Evolutionary conservation across 2,113 vertebrate genomes (phyloP), one percentile per base, ranked within the genome.

Genomic region (Pangasianodon gigas): DNA sequence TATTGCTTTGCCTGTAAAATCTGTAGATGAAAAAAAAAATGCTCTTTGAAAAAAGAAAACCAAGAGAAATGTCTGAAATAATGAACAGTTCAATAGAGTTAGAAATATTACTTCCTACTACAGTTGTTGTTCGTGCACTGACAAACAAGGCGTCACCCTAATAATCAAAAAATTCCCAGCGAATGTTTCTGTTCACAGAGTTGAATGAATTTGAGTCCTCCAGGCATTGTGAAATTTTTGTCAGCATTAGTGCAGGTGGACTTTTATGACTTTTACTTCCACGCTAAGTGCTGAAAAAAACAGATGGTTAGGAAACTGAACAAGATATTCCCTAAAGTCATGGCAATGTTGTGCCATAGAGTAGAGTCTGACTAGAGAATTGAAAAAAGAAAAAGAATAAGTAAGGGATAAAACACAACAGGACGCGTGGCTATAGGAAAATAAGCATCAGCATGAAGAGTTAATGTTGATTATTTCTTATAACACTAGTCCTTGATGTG

Each of bases 1-100:
- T 83, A 37, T 58, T 21, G 21, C 32, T 88, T 71, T 86, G 9
- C 10, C 62, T 65, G 54, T 83, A 44, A 84, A 46, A 46, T 85
- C 80, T 84, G 51, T 82, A 1, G 67, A 60, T 65, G 65, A 82
- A 62, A 84, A 41, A 62, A 51, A 51, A 48, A 51, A 54, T 7
- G 2, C 41, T 46, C 48, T 29, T 48, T 58, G n/a, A 7, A 21
- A 37, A 44, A 54, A 79, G 62, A 79, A 87, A 54, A 51, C 48
- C 14, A 24, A 26, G 19, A 24, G 58, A 51, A 74, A 69, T 37
- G n/a, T 37, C 8, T 77, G 21, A 24, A 74, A 41, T 41, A 74
- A 41, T 6, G 32, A 74, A 74, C 6, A 46, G 1, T 37, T 18
- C 13, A 18, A 71, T 0, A 37, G 32, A 14, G 11, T 75, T 41